Conservation (phyloP, 23 tunicate species). For the Aplidium turbinatum region DNA sequence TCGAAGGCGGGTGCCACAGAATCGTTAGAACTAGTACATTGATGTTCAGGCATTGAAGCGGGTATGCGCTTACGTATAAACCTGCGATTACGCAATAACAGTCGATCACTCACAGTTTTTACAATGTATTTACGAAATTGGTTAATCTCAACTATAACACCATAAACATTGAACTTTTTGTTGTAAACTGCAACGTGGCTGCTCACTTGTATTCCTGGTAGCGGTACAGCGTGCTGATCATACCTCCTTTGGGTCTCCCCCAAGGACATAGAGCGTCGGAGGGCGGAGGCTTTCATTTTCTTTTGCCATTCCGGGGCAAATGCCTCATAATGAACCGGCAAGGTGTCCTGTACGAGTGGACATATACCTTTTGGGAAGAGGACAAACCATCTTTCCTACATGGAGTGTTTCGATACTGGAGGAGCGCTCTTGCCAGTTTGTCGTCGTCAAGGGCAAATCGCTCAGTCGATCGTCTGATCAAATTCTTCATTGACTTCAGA, state of each 20-base stretch:
- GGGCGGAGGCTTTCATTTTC: neutral
- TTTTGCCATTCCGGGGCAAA: conserved; percentile 10
- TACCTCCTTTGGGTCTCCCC: neutral
- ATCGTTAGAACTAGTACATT: too few species aligned
- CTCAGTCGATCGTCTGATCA: neutral
- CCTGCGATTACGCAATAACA: conserved; percentile 7
- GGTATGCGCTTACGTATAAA: conserved; percentile 9
- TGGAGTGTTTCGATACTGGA: conserved; percentile 5
- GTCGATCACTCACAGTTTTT: neutral
- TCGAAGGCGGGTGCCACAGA: too few species aligned
- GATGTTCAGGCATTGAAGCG: neutral
- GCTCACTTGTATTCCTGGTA: neutral
- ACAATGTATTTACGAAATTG: neutral
- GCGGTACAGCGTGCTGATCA: neutral
- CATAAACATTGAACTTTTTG: neutral
- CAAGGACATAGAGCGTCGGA: neutral
- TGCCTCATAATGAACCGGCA: neutral
- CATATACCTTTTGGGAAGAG: neutral
- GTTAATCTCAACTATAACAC: neutral
- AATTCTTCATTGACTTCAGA: too few species aligned
- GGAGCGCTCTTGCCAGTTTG: conserved; percentile 7
- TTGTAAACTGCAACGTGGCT: conserved; percentile 7
- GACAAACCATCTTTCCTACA: conserved; percentile 4
- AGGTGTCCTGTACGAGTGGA: conserved; percentile 13
- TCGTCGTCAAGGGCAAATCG: neutral